These are phyloP conservation scores for Zosterops pallidus DNA, from an alignment of 2,113 vertebrate genomes.

Conservation along the genomic window DNA sequence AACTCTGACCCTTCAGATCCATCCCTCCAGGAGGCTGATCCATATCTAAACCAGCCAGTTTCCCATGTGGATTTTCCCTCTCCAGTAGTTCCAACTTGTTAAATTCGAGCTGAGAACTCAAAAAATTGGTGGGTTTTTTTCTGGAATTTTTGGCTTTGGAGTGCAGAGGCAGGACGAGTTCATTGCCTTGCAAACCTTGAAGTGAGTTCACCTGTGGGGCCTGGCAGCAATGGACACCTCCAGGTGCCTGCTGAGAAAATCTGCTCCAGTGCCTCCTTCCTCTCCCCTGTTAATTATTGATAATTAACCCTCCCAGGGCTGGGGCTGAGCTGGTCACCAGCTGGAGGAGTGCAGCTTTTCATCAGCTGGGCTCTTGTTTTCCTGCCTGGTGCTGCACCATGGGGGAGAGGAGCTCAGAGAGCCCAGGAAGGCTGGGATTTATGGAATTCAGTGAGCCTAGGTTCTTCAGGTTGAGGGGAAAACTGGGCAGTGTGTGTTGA, in stretches of 20 bases:
- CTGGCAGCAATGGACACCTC: slow-evolving; percentile 49
- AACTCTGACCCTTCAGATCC: not conserved
- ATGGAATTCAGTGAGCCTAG: not conserved
- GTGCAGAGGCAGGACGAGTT: not conserved
- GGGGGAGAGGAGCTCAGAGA: not conserved
- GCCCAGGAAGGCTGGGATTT: not conserved
- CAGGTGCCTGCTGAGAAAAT: slow-evolving; percentile 44
- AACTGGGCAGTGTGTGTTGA: accelerated
- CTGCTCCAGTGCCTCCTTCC: slow-evolving; percentile 55
- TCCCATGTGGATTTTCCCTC: not conserved
- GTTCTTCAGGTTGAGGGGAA: not conserved
- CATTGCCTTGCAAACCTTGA: not conserved
- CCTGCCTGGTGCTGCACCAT: not conserved
- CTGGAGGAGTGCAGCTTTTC: slow-evolving; percentile 59
- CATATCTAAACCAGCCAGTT: not conserved
- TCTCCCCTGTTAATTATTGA: slow-evolving; percentile 74
- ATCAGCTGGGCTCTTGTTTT: slow-evolving; percentile 42
- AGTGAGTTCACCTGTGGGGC: not conserved
- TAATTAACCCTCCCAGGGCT: slow-evolving; percentile 12
- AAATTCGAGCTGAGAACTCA: not conserved
- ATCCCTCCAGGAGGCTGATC: not conserved
- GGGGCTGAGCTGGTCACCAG: slow-evolving; percentile 30
- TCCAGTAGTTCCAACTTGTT: not conserved
- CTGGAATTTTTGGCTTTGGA: not conserved
- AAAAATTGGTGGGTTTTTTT: not conserved